phyloP scores from a whole-genome alignment of 2,797 vertebrate species.

The Micromesistius poutassou region DNA sequence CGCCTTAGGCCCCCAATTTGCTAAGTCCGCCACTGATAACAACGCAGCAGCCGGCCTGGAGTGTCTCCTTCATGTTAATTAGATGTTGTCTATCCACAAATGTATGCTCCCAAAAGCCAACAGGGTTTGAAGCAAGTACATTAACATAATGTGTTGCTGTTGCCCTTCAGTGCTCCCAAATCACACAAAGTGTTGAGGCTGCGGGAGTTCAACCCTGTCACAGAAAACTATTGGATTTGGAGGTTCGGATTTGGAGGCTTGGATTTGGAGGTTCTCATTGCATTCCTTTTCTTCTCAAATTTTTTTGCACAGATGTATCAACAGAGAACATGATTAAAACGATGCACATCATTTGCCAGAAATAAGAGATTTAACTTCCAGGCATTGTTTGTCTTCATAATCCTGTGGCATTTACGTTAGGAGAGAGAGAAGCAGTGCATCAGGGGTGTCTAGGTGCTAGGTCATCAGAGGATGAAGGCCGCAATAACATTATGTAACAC shows the following conservation, averaged over 20 bases:
- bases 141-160: conserved; percentile 30
- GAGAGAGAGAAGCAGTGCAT: neutral
- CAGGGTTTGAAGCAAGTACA: conserved; percentile 18
- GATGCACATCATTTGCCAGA: neutral
- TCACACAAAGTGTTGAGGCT: conserved; percentile 14
- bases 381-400: neutral
- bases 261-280: neutral
- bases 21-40: too few relatives aligned
- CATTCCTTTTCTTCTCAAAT: neutral
- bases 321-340: neutral
- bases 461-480: too few relatives aligned
- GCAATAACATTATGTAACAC: neutral
- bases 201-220: conserved; percentile 27
- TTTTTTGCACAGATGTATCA: neutral
- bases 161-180: conserved; percentile 23
- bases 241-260: neutral
- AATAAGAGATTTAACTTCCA: neutral
- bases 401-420: neutral
- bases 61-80: conserved; percentile 17
- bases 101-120: conserved; percentile 22
- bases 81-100: conserved; percentile 22
- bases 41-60: neutral
- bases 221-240: neutral
- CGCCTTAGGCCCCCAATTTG: too few relatives aligned
- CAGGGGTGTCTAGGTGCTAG: neutral